Conservation (phyloP, 2,797 vertebrate species). For the Halcyon leucocephala region DNA sequence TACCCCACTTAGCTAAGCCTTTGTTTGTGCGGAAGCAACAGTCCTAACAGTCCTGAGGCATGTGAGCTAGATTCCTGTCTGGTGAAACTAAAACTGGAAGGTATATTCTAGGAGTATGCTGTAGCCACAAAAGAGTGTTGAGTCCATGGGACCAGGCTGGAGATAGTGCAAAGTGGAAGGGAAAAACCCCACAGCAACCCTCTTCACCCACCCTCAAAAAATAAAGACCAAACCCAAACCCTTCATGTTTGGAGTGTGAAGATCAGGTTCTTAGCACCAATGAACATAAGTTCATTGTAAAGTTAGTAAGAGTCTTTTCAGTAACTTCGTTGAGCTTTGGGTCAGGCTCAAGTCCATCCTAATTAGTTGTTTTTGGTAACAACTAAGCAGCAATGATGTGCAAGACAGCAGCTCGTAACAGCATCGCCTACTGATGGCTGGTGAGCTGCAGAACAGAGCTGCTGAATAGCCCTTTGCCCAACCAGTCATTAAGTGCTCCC, state of each 20-base stretch:
- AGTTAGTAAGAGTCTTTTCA: neutral
- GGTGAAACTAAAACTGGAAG: neutral
- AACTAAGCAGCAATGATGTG: neutral
- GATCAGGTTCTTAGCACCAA: rapidly evolving
- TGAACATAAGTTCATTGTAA: too few species aligned
- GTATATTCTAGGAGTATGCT: neutral
- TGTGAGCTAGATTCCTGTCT: neutral
- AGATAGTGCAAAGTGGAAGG: neutral
- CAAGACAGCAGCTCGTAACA: neutral
- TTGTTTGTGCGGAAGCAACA: neutral
- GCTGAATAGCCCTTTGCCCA: neutral
- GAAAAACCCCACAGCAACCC: rapidly evolving
- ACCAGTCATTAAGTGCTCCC: neutral
- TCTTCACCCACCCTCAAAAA: neutral
- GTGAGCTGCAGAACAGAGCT: neutral
- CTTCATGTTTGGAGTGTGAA: rapidly evolving
- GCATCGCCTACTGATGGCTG: neutral
- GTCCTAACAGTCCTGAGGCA: neutral
- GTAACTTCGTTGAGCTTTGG: neutral
- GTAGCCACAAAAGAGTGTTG: neutral
- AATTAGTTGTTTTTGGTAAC: neutral
- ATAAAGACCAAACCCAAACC: neutral
- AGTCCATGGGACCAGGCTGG: neutral
- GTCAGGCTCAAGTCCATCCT: neutral
- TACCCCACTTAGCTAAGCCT: neutral